phyloP scores from a whole-genome alignment of 2,888 invertebrate genomes.

The Adelphocoris suturalis region DNA sequence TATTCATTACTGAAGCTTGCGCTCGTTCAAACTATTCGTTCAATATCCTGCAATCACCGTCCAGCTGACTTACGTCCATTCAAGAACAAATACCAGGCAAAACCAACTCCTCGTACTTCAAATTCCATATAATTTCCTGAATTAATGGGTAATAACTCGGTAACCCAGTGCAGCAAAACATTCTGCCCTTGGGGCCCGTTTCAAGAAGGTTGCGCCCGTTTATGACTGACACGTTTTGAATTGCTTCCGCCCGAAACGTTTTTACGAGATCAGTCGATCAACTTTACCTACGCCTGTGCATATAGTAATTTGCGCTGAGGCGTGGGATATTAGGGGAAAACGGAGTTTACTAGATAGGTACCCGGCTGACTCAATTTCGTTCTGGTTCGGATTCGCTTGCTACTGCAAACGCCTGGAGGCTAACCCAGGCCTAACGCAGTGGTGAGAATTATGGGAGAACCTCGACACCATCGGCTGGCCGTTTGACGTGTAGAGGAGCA shows the following conservation, averaged over 20 bases:
- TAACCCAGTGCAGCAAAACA: neutral
- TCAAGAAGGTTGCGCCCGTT: neutral
- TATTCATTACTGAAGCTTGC: too few species aligned
- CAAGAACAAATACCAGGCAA: neutral
- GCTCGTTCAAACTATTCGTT: too few species aligned
- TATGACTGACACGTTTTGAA: slow-evolving; percentile 49
- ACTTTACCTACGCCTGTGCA: neutral
- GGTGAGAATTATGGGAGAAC: slow-evolving; percentile 29
- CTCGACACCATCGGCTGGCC: slow-evolving; percentile 12
- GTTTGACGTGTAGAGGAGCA: slow-evolving; percentile 36
- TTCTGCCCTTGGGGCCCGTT: slow-evolving; percentile 12
- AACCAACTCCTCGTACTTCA: slow-evolving; percentile 14
- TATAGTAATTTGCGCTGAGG: slow-evolving; percentile 14
- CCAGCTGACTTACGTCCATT: neutral
- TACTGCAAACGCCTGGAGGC: slow-evolving; percentile 44
- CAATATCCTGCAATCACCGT: neutral
- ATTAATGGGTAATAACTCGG: slow-evolving; percentile 27
- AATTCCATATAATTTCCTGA: neutral
- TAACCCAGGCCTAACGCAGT: neutral
- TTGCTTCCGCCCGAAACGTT: slow-evolving; percentile 37
- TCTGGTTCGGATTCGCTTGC: neutral
- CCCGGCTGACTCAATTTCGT: neutral
- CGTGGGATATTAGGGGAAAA: slow-evolving; percentile 30
- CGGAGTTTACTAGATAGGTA: neutral
- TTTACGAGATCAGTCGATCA: slow-evolving; percentile 34